Evolutionary conservation across 2,888 invertebrate genomes (phyloP).

Genomic region (Heteropelma amictum): DNA sequence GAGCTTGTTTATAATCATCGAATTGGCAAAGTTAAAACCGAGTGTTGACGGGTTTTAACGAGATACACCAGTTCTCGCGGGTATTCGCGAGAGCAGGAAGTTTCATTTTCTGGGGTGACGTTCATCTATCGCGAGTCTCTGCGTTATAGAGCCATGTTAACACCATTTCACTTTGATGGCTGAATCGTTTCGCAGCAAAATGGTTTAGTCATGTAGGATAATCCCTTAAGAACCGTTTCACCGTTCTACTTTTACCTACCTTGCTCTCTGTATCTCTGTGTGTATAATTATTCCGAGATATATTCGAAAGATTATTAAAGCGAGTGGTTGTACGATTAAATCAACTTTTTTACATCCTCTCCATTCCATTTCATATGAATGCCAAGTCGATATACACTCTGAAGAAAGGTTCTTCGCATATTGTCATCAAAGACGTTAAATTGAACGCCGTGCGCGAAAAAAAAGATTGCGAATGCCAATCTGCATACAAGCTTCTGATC

Average conservation of each 20-base stretch:
- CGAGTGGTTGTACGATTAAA: no score
- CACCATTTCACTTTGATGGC: slow-evolving; percentile 17
- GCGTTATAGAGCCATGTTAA: slow-evolving; percentile 7
- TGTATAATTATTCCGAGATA: not conserved
- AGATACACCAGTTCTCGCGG: not conserved
- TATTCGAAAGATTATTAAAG: not conserved
- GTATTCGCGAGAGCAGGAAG: slow-evolving; percentile 23
- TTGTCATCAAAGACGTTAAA: no score
- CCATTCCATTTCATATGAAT: no score
- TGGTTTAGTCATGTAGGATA: slow-evolving; percentile 6
- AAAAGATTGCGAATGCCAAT: no score
- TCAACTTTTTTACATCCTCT: no score
- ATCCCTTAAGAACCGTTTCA: slow-evolving; percentile 4
- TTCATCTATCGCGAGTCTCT: not conserved
- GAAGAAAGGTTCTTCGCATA: no score
- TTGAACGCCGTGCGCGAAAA: no score
- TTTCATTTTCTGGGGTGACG: not conserved
- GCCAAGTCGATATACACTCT: no score
- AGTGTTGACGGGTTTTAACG: not conserved
- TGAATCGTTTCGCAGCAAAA: slow-evolving; percentile 12
- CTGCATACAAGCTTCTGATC: no score
- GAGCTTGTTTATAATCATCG: not conserved
- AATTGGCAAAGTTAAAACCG: not conserved
- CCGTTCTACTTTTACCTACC: slow-evolving; percentile 5
- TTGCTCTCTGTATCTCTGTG: not conserved